Evolutionary conservation across 2,797 vertebrate genomes (phyloP), one percentile per base, ranked within the genome.

Genomic region (Crax fasciolata): DNA sequence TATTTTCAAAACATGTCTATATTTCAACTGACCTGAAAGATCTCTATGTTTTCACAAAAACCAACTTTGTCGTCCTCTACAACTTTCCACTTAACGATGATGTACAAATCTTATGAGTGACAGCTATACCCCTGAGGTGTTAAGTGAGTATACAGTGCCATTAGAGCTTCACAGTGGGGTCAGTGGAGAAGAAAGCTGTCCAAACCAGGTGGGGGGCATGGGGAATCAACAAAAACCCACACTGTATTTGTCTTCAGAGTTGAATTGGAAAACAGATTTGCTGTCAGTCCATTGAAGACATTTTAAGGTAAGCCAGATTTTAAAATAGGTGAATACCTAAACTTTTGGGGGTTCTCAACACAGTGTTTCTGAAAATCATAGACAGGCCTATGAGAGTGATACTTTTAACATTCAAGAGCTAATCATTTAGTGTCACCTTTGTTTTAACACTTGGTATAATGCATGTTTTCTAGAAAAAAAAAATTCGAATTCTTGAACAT

Each of bases 161-260:
- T 46, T 61, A 44, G 25, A 76, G 23, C 46, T 71, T 72, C 39
- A 4, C 32, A 35, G 0, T 32, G 51, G 32, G 32, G 30, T 21
- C 2, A 2, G 27, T 44, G 16, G 38, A 59, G 57, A 68, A 49
- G 35, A 62, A 77, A 78, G 5, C 15, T 32, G 1, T 28, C 18
- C 6, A 35, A 13, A 41, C 28, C 30, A n/a, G 30, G 18, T 12
- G 24, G 10, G 25, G 7, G 21, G 32, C 10, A 16, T 11, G 17
- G 5, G 23, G 39, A 35, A 74, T 0, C 5, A 6, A 3, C 23
- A 19, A 30, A 11, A 48, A 67, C 54, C 9, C 7, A 2, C 38
- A 67, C 19, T 19, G 46, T 17, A 62, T 57, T 73, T 83, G 23
- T 93, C 48, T 92, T 72, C 35, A 32, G 55, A 54, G 10, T 7